Conservation (phyloP, 1,140 invertebrate species). For the Camponotus pennsylvanicus region DNA sequence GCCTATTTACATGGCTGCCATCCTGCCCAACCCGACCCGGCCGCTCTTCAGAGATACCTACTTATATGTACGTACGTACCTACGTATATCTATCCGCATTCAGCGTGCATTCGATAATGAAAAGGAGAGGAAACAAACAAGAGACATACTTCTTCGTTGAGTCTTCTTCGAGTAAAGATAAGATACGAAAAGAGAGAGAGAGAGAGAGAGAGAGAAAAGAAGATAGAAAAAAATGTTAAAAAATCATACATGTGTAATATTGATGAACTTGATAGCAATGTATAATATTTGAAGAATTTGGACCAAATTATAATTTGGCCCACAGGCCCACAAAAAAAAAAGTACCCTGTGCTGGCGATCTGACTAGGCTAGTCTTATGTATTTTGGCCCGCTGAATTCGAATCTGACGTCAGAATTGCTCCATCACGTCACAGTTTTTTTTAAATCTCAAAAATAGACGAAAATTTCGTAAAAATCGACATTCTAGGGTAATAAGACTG, state of each 20-base stretch:
- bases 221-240: neutral
- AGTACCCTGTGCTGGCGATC: too few species aligned
- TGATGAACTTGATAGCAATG: neutral
- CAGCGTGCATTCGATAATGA: constrained; percentile 51
- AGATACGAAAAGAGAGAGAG: neutral
- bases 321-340: too few species aligned
- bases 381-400: too few species aligned
- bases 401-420: too few species aligned
- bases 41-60: constrained; percentile 71
- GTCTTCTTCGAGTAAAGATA: constrained; percentile 5
- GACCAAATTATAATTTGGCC: too few species aligned
- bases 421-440: too few species aligned
- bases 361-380: too few species aligned
- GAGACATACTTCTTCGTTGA: constrained; percentile 9
- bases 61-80: constrained; percentile 56
- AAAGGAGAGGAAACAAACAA: constrained; percentile 18
- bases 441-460: too few species aligned
- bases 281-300: neutral
- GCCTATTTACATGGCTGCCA: constrained; percentile 81
- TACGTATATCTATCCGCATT: constrained; percentile 51
- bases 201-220: too few species aligned
- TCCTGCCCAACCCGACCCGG: constrained; percentile 67
- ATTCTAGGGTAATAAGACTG: too few species aligned
- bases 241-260: neutral
- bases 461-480: too few species aligned